Percentiles rank a stretch among this genome's conserved stretches.
Evolutionary conservation across 2,888 invertebrate genomes (phyloP).

Genomic region (Proisotoma minuta): DNA sequence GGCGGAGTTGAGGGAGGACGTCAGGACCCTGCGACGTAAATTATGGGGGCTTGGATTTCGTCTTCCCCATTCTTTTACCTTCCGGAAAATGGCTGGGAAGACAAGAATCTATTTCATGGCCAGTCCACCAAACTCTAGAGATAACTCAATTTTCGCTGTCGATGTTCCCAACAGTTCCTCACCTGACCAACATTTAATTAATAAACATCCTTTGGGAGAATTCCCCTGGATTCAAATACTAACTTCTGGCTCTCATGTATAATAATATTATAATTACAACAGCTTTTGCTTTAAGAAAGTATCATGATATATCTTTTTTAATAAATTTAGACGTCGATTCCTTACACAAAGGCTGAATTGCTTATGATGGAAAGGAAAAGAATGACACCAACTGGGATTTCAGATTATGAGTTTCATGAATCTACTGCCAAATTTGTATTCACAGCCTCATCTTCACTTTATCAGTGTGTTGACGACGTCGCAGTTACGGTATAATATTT

Average conservation of each 20-base stretch:
- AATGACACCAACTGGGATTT: conserved; percentile 72
- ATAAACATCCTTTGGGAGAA: conserved; percentile 9
- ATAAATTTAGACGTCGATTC: conserved; percentile 31
- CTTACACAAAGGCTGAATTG: conserved; percentile 66
- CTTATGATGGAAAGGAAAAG: conserved; percentile 86
- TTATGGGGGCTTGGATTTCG: conserved; percentile 72
- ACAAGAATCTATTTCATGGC: conserved; percentile 85
- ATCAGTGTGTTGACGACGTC: conserved; percentile 70
- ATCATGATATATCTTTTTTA: conserved; percentile 7
- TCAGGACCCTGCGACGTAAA: conserved; percentile 73
- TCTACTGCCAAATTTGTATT: conserved; percentile 80
- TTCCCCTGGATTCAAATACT: conserved; percentile 46
- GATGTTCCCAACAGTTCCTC: conserved; percentile 39
- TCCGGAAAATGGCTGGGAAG: conserved; percentile 62
- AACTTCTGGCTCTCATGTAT: conserved; percentile 43
- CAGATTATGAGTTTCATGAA: conserved; percentile 82
- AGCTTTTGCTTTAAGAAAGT: background rate
- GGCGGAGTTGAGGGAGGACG: conserved; percentile 74
- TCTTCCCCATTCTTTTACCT: conserved; percentile 76
- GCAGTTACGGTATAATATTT: conserved; percentile 48
- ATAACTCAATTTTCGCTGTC: conserved; percentile 59
- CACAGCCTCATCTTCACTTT: conserved; percentile 81
- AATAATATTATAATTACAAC: background rate
- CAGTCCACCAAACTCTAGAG: conserved; percentile 81
- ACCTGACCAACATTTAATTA: background rate